Percentiles rank a stretch among this genome's conserved stretches.
Evolutionary conservation across 1,140 invertebrate genomes (phyloP).

Genomic region (Lamellibrachia luymesi): DNA sequence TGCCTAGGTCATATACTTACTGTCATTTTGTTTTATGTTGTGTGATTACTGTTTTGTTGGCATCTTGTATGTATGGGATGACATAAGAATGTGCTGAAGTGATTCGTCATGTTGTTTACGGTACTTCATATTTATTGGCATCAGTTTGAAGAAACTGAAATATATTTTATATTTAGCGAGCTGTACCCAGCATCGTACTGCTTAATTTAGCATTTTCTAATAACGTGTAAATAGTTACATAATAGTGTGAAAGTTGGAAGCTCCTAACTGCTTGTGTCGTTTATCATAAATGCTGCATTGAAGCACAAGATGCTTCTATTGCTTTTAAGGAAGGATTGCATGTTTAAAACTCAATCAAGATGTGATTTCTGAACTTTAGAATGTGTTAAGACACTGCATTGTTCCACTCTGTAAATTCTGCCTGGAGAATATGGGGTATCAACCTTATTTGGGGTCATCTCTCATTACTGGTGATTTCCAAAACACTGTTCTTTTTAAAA

Average conservation of each 20-base stretch:
- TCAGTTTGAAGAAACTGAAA: background rate
- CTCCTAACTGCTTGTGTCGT: background rate
- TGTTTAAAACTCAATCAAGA: background rate
- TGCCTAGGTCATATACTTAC: background rate
- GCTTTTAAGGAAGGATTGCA: background rate
- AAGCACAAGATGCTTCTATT: background rate
- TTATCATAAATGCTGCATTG: background rate
- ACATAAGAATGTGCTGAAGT: background rate
- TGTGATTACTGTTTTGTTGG: background rate
- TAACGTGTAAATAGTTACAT: background rate
- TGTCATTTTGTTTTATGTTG: background rate
- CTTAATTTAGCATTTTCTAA: background rate
- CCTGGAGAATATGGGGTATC: background rate
- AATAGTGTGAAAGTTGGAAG: background rate
- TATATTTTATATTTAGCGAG: background rate
- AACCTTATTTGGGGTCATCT: background rate
- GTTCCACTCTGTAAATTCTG: background rate
- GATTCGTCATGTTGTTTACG: background rate
- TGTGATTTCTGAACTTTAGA: background rate
- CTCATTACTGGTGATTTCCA: background rate
- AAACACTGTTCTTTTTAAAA: background rate
- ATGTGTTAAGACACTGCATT: background rate
- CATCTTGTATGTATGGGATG: background rate
- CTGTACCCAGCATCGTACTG: background rate
- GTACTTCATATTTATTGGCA: too few species aligned